Percentiles rank a stretch among this genome's conserved stretches.
Evolutionary conservation across 2,888 invertebrate species (phyloP).

Genomic region (Corythucha ciliata): DNA sequence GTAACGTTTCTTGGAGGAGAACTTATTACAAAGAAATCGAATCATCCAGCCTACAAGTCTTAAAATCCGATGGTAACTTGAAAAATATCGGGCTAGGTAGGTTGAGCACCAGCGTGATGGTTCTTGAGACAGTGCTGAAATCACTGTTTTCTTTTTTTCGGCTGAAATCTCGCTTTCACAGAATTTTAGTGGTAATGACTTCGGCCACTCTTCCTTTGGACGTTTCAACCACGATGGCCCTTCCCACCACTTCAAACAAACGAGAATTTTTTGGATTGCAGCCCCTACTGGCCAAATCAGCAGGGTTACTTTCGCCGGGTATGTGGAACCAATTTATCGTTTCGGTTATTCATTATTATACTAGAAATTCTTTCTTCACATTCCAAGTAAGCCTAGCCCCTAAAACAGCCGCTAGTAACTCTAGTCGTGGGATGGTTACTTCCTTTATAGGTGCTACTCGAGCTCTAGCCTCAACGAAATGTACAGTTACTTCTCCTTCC

Average conservation of each 20-base stretch:
- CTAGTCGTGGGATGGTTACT: conserved; percentile 38
- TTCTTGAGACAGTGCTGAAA: background rate
- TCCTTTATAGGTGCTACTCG: conserved; percentile 36
- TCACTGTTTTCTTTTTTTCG: conserved; percentile 16
- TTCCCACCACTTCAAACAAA: conserved; percentile 40
- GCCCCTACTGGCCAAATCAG: too few relatives aligned
- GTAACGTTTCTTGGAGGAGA: background rate
- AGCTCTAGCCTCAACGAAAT: conserved; percentile 35
- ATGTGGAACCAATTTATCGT: too few relatives aligned
- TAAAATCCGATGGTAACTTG: background rate
- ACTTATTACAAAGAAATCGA: background rate
- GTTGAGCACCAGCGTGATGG: background rate
- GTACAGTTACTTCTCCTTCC: conserved; percentile 25
- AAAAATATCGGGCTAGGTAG: background rate
- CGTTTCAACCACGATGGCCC: conserved; percentile 36
- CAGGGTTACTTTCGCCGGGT: too few relatives aligned
- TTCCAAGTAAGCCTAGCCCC: conserved; percentile 32
- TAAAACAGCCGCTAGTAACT: conserved; percentile 37
- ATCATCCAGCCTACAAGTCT: conserved; percentile 5
- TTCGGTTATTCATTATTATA: too few relatives aligned
- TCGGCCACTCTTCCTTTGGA: conserved; percentile 33
- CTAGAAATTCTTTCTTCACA: too few relatives aligned
- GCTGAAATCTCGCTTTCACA: conserved; percentile 13
- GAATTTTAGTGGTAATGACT: background rate
- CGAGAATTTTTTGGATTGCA: too few relatives aligned